phyloP scores from a whole-genome alignment of 2,113 vertebrate species.

The Dermatemys mawii region DNA sequence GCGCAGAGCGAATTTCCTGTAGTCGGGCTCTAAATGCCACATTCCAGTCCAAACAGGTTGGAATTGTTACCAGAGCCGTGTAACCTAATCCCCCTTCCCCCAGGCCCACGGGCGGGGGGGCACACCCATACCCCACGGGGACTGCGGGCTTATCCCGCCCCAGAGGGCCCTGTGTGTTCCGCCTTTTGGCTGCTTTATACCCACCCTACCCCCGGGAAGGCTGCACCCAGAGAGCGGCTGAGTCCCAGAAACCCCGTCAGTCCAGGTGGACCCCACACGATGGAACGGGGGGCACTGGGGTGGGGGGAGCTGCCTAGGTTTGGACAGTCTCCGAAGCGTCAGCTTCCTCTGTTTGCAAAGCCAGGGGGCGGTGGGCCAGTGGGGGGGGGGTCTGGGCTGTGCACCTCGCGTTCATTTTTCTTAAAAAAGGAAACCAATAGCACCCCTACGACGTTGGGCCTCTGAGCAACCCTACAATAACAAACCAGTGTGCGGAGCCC shows the following conservation, averaged over 20 bases:
- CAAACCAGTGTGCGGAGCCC: not conserved
- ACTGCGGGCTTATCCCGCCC: not conserved
- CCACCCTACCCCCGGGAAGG: not conserved
- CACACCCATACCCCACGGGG: not conserved
- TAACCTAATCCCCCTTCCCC: slow-evolving; percentile 14
- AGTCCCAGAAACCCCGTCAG: not conserved
- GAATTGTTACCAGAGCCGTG: slow-evolving; percentile 37
- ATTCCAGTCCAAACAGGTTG: slow-evolving; percentile 61
- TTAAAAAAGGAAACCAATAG: not conserved
- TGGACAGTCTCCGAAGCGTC: not conserved
- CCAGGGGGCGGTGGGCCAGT: too few species aligned
- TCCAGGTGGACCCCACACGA: not conserved
- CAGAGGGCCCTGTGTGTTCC: not conserved
- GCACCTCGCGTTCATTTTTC: not conserved
- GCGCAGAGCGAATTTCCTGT: slow-evolving; percentile 60
- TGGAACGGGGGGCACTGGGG: too few species aligned
- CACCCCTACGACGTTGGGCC: not conserved
- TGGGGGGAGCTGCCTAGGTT: not conserved
- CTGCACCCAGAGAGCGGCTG: too few species aligned
- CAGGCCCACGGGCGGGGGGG: not conserved
- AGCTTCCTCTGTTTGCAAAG: not conserved
- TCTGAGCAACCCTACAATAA: not conserved
- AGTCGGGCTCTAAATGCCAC: slow-evolving; percentile 48
- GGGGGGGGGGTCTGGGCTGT: too few species aligned
- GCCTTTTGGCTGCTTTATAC: not conserved